A percentile compares a stretch with the other conserved stretches of the same genome.
Conservation (phyloP, 2,113 vertebrate genomes). For the Shinisaurus crocodilurus region DNA sequence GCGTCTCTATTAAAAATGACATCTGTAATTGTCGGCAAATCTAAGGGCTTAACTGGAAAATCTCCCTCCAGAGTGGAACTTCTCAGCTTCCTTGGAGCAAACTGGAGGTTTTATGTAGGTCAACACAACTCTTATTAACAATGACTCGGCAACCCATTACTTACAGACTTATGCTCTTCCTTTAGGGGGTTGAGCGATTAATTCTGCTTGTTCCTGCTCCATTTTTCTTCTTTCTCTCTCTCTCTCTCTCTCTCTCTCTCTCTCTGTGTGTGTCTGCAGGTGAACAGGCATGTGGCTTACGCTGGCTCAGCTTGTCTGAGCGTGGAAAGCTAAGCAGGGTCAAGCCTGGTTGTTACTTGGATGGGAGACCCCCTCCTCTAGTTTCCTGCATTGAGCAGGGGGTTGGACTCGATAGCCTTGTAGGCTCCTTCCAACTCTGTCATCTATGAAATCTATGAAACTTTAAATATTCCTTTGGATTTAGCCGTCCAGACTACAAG, state of each 20-base stretch:
- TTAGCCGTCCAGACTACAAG: not conserved
- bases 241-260: too few relatives aligned
- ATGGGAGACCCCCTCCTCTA: too few relatives aligned
- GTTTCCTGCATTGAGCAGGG: too few relatives aligned
- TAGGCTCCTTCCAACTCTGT: too few relatives aligned
- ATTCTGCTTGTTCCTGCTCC: conserved; percentile 47
- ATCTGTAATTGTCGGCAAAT: conserved; percentile 45
- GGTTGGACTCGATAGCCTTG: too few relatives aligned
- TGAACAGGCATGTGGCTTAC: too few relatives aligned
- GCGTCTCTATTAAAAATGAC: conserved; percentile 43
- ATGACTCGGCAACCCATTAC: conserved; percentile 57
- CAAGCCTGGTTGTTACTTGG: too few relatives aligned
- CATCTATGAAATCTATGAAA: too few relatives aligned
- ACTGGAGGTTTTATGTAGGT: conserved; percentile 64
- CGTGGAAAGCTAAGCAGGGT: too few relatives aligned
- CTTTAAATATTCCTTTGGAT: conserved; percentile 21
- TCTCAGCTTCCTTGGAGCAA: conserved; percentile 51
- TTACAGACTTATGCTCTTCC: conserved; percentile 62
- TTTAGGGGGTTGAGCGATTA: conserved; percentile 51
- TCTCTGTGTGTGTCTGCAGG: conserved; percentile 24
- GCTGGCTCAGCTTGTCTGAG: too few relatives aligned
- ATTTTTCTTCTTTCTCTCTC: not conserved
- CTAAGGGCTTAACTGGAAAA: not conserved
- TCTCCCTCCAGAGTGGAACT: conserved; percentile 4
- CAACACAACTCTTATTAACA: conserved; percentile 53